Base-by-base conservation (phyloP, 2,888 invertebrate genomes). In the Epinotia bilunana region DNA sequence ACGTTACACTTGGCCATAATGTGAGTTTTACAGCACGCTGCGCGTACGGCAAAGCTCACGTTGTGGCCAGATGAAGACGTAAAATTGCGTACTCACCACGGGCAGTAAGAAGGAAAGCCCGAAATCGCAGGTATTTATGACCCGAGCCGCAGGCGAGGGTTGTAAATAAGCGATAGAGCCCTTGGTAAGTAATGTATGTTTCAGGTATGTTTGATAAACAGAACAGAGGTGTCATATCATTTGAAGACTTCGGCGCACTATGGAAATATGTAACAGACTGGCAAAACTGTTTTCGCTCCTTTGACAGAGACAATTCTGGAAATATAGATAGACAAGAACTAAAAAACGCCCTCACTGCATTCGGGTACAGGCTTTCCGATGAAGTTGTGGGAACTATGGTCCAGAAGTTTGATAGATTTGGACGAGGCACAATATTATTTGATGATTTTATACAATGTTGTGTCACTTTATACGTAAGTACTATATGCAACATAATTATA, bases 191-290 rank as follows among this genome's bases (percentile, higher is more conserved):
- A n/a, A n/a, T n/a, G n/a, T n/a, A n/a, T n/a, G n/a, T n/a, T 95
- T 92, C 92, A 96, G 97, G 97, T 82, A 97, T 99, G 99, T 99
- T 99, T 94, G 99, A 99, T 89, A 96, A 96, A 79, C 97, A 98
- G 83, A 97, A 96, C 83, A 95, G 96, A 83, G 99, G 99, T 9
- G 97, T 97, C 1, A 98, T 99, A 72, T 97, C 96, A 82, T 99
- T 99, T 90, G 97, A 98, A 84, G 99, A 99, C 89, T 99, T 99
- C 91, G 97, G 98, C 67, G 97, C 98, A 0, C 92, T 99, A 0
- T 99, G 99, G 99, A 98, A 99, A 88, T 99, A 99, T 90, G 98
- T 99, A 0, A 98, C 98, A 7, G 99, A 99, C 85, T 99, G 99
- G 99, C 98, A 99, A 87, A 97, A 96, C 84, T 99, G 98, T 87